Conservation (phyloP, 2,797 vertebrate species). For the Enoplosus armatus region DNA sequence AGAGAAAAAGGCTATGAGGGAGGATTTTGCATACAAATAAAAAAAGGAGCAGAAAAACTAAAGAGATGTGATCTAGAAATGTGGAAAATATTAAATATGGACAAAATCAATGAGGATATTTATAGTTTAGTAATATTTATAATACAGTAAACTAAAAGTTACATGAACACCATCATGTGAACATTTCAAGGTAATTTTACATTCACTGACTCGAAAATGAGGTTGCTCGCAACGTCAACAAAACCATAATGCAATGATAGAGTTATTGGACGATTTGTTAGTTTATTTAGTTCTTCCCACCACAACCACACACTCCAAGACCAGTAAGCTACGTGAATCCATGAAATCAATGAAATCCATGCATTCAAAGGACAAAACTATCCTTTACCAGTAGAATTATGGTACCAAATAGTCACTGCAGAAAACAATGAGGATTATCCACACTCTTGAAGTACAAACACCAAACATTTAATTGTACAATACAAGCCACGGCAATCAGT, state of each 20-base stretch:
- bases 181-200: neutral
- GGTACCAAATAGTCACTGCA: slow-evolving; percentile 12
- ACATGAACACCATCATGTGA: neutral
- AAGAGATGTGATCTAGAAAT: slow-evolving; percentile 2
- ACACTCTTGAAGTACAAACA: slow-evolving; percentile 5
- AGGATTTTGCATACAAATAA: slow-evolving; percentile 23
- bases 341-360: slow-evolving; percentile 11
- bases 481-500: slow-evolving; percentile 25
- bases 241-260: neutral
- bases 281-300: slow-evolving; percentile 20
- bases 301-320: slow-evolving; percentile 10
- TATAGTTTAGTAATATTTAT: slow-evolving; percentile 4
- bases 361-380: slow-evolving; percentile 25
- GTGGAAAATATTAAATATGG: neutral
- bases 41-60: slow-evolving; percentile 12
- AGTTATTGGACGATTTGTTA: slow-evolving; percentile 22
- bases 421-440: neutral
- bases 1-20: slow-evolving; percentile 5
- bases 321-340: slow-evolving; percentile 12
- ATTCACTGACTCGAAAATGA: neutral
- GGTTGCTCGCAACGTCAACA: neutral
- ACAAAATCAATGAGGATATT: neutral
- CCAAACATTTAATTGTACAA: slow-evolving; percentile 19
- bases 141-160: neutral
- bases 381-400: neutral